Evolutionary conservation across 2,113 vertebrate species (phyloP).

Genomic region (Kryptolebias marmoratus): DNA sequence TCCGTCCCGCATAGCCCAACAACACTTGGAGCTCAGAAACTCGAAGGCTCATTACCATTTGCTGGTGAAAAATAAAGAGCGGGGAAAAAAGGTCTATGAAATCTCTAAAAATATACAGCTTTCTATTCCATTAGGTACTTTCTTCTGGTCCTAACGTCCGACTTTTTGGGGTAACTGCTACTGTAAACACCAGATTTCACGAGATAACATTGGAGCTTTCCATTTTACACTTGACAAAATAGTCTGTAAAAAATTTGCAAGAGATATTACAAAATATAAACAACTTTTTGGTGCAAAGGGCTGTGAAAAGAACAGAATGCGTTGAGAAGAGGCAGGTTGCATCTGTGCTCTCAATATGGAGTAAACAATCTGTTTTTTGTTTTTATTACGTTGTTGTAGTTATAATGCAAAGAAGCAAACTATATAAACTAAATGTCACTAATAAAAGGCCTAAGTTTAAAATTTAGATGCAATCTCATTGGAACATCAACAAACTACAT

Average conservation of each 20-base stretch:
- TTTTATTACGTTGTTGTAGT: too few relatives aligned
- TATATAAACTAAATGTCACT: too few relatives aligned
- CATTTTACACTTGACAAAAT: background rate
- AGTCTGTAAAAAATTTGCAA: background rate
- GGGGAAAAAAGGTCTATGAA: conserved; percentile 30
- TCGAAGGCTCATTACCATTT: conserved; percentile 99
- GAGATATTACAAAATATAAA: background rate
- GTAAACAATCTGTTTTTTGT: too few relatives aligned
- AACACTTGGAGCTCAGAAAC: conserved; percentile 99
- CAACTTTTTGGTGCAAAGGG: background rate
- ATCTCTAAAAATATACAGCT: conserved; percentile 1
- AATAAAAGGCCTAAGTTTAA: too few relatives aligned
- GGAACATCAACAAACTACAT: background rate
- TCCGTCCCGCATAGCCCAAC: conserved; percentile 97
- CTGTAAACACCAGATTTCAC: background rate
- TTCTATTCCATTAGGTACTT: background rate
- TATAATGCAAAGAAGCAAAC: too few relatives aligned
- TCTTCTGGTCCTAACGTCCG: too few relatives aligned
- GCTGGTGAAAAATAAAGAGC: conserved; percentile 79
- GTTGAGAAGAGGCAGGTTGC: too few relatives aligned
- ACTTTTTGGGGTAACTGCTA: too few relatives aligned
- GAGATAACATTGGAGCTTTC: background rate
- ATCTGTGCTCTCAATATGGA: background rate
- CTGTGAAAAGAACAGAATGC: background rate
- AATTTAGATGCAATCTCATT: background rate